Evolutionary conservation across 2,113 vertebrate genomes (phyloP), one percentile per base, ranked within the genome.

Genomic region (Oryzias curvinotus): DNA sequence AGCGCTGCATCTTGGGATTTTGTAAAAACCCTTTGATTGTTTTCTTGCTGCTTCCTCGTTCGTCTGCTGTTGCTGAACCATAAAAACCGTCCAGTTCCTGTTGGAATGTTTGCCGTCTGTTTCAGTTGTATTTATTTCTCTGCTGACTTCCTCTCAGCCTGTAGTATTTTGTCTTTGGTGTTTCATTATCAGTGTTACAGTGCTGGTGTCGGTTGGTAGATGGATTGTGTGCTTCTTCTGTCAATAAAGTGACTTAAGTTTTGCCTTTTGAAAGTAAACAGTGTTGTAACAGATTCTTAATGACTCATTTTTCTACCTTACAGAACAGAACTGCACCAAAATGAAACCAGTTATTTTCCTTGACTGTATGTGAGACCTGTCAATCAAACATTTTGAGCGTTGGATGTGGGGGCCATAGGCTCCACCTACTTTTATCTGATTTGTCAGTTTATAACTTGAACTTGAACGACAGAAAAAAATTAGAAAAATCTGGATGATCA

Each of bases 11-110:
- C 75, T 59, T 80, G 69, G 75, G 78, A 41, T 64, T 73, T 59
- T 63, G 21, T 66, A 53, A 74, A 81, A 10, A 75, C 36, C 83
- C 74, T 82, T 82, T 80, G 80, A 77, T 76, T 64, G 8, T 73
- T 30, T 49, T 21, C 48, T 62, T 71, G 51, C 63, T 50, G 54
- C 80, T 68, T 75, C 59, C 53, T 65, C 57, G n/a, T n/a, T n/a
- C n/a, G 16, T 73, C 56, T 55, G 52, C 17, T 71, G 18, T 4
- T 45, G 62, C 44, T 54, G 57, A 59, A 41, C 19, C n/a, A 36
- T 25, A 15, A 57, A 58, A 52, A 52, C 41, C 70, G 42, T 53
- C 55, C 51, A 54, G 18, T 43, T 58, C 28, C 45, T 5, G 5
- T 61, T 48, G 52, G 52, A 50, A 17, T 25, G 70, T 50, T 63